Evolutionary conservation across 2,113 vertebrate genomes (phyloP).

Genomic region (Trogon surrucura): DNA sequence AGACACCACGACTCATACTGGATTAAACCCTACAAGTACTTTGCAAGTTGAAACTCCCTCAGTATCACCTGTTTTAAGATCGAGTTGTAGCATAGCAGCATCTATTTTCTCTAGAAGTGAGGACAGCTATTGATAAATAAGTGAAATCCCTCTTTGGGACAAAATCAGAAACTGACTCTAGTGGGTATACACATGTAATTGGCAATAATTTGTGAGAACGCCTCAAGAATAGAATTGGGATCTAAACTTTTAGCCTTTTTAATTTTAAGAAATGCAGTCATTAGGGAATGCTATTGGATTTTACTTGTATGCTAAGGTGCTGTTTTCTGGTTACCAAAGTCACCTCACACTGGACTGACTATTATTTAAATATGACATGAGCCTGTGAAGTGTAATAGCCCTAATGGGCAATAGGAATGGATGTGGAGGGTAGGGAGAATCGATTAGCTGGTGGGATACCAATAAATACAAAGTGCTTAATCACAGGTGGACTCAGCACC

Average conservation of each 20-base stretch:
- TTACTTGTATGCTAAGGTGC: neutral
- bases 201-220: neutral
- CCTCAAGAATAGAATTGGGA: neutral
- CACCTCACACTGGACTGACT: neutral
- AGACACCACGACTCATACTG: neutral
- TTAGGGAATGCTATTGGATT: neutral
- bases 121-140: neutral
- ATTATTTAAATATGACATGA: neutral
- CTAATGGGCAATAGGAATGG: neutral
- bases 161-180: neutral
- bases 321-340: neutral
- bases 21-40: neutral
- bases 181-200: accelerated
- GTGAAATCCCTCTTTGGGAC: neutral
- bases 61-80: neutral
- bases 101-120: neutral
- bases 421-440: neutral
- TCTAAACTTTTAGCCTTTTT: neutral
- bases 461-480: constrained; percentile 51
- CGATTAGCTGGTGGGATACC: constrained; percentile 14
- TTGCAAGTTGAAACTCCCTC: neutral
- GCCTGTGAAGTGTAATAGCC: neutral
- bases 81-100: neutral
- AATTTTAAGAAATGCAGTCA: neutral
- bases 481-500: neutral